Percentiles rank a stretch among this genome's conserved stretches.
Evolutionary conservation across 2,888 invertebrate species (phyloP).

Genomic region (Orthosia gothica): DNA sequence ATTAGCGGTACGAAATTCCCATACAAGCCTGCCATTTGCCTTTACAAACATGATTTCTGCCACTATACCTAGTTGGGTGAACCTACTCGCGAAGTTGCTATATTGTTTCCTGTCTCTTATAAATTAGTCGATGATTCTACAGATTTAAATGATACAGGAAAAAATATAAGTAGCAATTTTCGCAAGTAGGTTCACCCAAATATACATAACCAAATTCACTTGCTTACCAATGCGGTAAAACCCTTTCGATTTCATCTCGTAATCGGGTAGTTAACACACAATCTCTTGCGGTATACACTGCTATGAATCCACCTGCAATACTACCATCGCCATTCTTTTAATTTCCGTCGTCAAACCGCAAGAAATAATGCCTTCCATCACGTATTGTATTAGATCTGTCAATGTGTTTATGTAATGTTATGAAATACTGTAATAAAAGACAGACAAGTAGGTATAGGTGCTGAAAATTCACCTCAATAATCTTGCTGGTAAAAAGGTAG

Average conservation of each 20-base stretch:
- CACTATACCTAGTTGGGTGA: too few species aligned
- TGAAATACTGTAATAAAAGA: not conserved
- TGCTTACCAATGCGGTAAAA: slow-evolving; percentile 35
- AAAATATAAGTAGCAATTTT: not conserved
- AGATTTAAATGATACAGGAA: too few species aligned
- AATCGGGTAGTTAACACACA: slow-evolving; percentile 53
- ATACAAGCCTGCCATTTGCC: too few species aligned
- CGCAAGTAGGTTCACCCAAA: not conserved
- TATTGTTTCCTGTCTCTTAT: too few species aligned
- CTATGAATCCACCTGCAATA: slow-evolving; percentile 44
- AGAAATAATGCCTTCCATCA: slow-evolving; percentile 24
- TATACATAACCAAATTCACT: slow-evolving; percentile 31
- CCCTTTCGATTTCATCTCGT: slow-evolving; percentile 50
- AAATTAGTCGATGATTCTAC: too few species aligned
- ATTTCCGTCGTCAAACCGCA: slow-evolving; percentile 56
- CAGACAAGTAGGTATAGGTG: too few species aligned
- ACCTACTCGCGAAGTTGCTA: too few species aligned
- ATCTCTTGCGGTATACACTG: slow-evolving; percentile 44
- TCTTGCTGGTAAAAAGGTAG: too few species aligned
- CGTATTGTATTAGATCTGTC: slow-evolving; percentile 38
- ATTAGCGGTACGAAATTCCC: too few species aligned
- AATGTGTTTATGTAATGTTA: slow-evolving; percentile 15
- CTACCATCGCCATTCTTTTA: slow-evolving; percentile 32
- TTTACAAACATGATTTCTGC: too few species aligned
- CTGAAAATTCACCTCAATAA: not conserved